These are phyloP conservation scores for Oryzias javanicus DNA, from an alignment of 2,113 vertebrate species.

Conservation along the genomic window DNA sequence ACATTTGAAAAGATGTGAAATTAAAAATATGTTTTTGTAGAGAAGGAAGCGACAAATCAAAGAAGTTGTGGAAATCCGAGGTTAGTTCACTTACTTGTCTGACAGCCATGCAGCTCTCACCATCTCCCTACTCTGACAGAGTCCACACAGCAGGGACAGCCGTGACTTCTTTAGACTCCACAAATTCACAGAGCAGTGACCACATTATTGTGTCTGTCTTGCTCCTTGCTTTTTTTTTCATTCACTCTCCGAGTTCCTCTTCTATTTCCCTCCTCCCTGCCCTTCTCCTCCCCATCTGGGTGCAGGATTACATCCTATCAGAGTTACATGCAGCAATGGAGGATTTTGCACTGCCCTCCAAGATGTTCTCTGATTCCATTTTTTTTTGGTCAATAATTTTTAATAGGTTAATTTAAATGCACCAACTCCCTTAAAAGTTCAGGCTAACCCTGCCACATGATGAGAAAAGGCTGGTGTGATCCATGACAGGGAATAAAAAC, in stretches of 20 bases:
- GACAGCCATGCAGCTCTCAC: slow-evolving; percentile 48
- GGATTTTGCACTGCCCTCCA: slow-evolving; percentile 36
- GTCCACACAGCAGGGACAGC: slow-evolving; percentile 38
- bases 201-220: slow-evolving; percentile 65
- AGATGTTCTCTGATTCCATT: slow-evolving; percentile 4
- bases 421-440: slow-evolving; percentile 10
- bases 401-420: neutral
- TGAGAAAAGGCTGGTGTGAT: slow-evolving; percentile 33
- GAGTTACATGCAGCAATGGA: slow-evolving; percentile 35
- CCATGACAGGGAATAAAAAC: slow-evolving; percentile 25
- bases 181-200: slow-evolving; percentile 42
- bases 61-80: neutral
- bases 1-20: neutral
- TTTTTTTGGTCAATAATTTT: neutral
- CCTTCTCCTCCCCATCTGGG: slow-evolving; percentile 67
- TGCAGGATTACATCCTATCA: slow-evolving; percentile 65
- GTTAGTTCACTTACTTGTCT: slow-evolving; percentile 1
- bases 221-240: slow-evolving; percentile 51
- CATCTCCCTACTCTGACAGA: slow-evolving; percentile 43
- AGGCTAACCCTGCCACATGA: slow-evolving; percentile 27
- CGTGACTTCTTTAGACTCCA: slow-evolving; percentile 32
- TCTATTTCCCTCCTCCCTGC: slow-evolving; percentile 64
- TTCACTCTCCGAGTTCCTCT: slow-evolving; percentile 58
- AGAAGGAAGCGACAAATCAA: neutral
- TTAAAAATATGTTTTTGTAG: neutral